Conservation (phyloP, 2,888 invertebrate genomes). For the Lasioglossum zephyrum region DNA sequence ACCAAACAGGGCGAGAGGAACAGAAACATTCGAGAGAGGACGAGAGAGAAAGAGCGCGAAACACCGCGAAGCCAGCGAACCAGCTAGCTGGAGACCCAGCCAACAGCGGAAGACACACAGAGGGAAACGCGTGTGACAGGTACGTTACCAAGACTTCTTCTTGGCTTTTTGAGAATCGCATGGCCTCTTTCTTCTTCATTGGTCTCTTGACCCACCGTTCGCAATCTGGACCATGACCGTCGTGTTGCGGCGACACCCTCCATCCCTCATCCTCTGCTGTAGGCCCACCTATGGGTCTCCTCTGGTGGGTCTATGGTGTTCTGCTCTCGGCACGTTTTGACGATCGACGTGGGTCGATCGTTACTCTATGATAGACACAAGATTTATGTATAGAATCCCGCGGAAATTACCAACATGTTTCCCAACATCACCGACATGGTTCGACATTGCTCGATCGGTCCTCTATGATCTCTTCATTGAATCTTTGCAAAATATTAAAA, state of each 20-base stretch:
- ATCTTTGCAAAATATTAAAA: no score
- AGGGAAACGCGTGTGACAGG: slow-evolving; percentile 64
- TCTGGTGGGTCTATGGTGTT: not conserved
- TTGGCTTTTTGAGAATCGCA: slow-evolving; percentile 36
- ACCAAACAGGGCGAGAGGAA: slow-evolving; percentile 51
- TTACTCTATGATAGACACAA: no score
- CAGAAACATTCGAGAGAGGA: slow-evolving; percentile 31
- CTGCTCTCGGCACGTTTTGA: not conserved
- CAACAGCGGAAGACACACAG: slow-evolving; percentile 30
- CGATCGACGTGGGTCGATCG: not conserved
- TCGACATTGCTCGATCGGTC: no score
- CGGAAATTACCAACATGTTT: no score
- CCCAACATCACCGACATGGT: no score
- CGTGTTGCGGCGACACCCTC: not conserved
- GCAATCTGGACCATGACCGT: slow-evolving; percentile 36
- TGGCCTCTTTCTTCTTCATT: not conserved
- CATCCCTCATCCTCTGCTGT: not conserved
- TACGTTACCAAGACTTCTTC: slow-evolving; percentile 50
- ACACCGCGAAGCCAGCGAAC: slow-evolving; percentile 33
- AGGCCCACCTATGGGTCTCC: not conserved
- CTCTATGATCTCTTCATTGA: no score
- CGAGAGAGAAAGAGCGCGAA: slow-evolving; percentile 37
- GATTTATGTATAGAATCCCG: no score
- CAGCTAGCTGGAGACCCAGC: slow-evolving; percentile 9
- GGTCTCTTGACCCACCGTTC: slow-evolving; percentile 27